These are phyloP conservation scores for Hydrolagus affinis DNA, from an alignment of 2,113 vertebrate species.

Conservation along the genomic window DNA sequence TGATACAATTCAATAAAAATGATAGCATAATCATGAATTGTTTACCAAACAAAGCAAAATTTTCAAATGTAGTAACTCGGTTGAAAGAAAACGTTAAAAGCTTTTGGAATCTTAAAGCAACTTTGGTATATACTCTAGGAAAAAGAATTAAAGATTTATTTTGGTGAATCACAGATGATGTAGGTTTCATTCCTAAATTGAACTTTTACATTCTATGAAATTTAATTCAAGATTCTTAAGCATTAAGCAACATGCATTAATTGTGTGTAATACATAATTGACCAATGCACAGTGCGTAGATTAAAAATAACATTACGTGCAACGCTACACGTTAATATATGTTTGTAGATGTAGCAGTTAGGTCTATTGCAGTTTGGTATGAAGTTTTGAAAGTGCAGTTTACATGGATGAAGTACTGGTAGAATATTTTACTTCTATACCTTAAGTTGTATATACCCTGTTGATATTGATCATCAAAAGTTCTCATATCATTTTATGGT, in stretches of 20 bases:
- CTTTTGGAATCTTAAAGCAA: neutral
- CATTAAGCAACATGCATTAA: too few species aligned
- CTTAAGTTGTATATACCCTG: neutral
- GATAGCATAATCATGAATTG: neutral
- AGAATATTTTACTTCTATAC: too few species aligned
- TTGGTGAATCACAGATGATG: neutral
- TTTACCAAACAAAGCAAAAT: neutral
- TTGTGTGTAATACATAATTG: too few species aligned
- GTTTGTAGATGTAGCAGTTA: neutral
- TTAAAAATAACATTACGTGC: neutral
- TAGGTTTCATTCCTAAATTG: neutral
- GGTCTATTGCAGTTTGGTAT: neutral
- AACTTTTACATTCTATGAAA: neutral
- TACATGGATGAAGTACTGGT: neutral
- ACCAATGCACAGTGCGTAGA: too few species aligned
- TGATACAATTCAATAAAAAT: neutral
- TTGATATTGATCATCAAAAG: neutral
- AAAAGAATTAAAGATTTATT: neutral
- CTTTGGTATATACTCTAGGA: neutral
- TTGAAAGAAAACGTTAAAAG: neutral
- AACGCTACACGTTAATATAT: neutral
- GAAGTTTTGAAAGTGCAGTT: neutral
- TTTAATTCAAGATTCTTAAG: neutral
- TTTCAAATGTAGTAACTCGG: neutral
- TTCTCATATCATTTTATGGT: neutral